Percentiles rank a stretch among this genome's conserved stretches.
Evolutionary conservation across 2,797 vertebrate species (phyloP).

Genomic region (Bucorvus abyssinicus): DNA sequence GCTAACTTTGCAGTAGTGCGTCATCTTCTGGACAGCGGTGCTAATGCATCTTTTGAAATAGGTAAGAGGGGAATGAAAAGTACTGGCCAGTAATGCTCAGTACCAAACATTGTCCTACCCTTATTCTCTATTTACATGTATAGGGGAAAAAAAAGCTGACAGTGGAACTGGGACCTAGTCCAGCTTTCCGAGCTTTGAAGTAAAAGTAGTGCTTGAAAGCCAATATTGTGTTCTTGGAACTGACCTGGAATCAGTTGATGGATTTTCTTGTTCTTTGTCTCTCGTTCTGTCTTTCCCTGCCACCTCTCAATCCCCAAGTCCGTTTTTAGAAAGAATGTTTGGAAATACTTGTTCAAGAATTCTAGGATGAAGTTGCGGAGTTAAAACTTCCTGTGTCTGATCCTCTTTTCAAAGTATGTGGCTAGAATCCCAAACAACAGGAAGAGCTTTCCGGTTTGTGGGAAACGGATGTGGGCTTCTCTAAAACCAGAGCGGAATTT

Average conservation of each 20-base stretch:
- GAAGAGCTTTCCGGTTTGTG: neutral
- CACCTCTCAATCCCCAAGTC: neutral
- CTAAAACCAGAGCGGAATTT: neutral
- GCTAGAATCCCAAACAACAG: neutral
- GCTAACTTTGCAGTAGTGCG: constrained; percentile 81
- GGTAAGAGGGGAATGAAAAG: constrained; percentile 76
- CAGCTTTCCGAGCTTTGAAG: neutral
- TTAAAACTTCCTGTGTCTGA: neutral
- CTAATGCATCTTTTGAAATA: constrained; percentile 88
- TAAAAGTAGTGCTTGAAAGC: neutral
- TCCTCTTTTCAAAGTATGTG: neutral
- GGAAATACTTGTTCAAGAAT: neutral
- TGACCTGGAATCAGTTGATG: neutral
- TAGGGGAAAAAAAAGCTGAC: neutral
- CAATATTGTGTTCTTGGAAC: neutral
- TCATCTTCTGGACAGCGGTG: constrained; percentile 89
- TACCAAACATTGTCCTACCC: neutral
- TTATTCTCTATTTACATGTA: neutral
- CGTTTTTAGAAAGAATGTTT: neutral
- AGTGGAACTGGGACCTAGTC: neutral
- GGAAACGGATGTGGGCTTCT: neutral
- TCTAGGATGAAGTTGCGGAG: neutral
- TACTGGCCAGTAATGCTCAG: neutral
- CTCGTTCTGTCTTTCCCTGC: neutral
- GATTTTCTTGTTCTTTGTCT: neutral